Evolutionary conservation across 2,888 invertebrate genomes (phyloP), one percentile per base, ranked within the genome.

Genomic region (Patella caerulea): DNA sequence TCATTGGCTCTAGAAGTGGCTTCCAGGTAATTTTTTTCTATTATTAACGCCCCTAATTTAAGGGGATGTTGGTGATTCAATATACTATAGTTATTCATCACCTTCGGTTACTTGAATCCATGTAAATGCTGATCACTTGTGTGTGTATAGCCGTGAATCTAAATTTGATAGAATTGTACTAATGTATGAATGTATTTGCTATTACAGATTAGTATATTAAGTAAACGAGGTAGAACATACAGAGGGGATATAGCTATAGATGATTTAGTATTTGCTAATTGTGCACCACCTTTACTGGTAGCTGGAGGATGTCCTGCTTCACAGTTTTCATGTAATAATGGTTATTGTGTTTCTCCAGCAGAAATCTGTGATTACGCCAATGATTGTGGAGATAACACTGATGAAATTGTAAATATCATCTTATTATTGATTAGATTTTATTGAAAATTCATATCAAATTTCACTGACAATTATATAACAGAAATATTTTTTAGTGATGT

Each of bases 301-400:
- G 72, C 77, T 5, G 54, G 69, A 17, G 84, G 84, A 29, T 83
- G 83, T 65, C 12, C 65, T 0, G 75, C 77, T 45, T 79, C 82
- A 54, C 79, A 83, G 73, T 86, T 85, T 73, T 76, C 81, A 7
- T 89, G 89, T 80, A 75, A 56, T 19, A 87, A 86, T 78, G 82
- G 85, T 24, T 85, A 83, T 82, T 89, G 89, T 79, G 83, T 88
- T 9, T 79, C 82, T 74, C 81, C 81, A 15, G 73, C 56, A 19
- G 79, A 81, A 9, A 82, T 86, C 59, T 89, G 89, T 86, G 87
- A 89, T 81, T 89, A 83, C 72, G 85, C 86, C 7, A 84, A 89
- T 78, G 88, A 89, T 75, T 89, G 89, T 83, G 89, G 87, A 15
- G 89, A 89, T 74, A 73, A 65, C 5, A 84, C 85, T n/a, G 89